phyloP scores from a whole-genome alignment of 2,113 vertebrate species.

The Rhodinocichla rosea region DNA sequence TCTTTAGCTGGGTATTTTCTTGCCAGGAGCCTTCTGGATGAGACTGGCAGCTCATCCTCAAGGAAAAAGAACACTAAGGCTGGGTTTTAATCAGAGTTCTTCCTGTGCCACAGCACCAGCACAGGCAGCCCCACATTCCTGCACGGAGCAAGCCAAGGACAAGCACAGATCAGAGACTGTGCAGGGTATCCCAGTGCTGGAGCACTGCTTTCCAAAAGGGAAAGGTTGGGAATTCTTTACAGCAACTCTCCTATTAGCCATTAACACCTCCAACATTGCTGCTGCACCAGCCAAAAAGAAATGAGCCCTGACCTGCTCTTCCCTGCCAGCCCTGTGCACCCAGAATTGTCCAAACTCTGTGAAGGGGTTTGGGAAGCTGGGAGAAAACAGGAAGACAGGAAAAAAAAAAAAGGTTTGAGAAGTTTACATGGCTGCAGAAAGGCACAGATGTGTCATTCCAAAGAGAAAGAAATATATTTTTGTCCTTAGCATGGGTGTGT shows the following conservation, averaged over 20 bases:
- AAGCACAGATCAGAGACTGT: fast-evolving
- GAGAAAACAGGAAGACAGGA: neutral
- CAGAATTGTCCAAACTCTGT: neutral
- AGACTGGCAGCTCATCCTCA: neutral
- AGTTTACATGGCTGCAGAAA: neutral
- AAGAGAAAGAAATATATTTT: neutral
- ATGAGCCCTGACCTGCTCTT: neutral
- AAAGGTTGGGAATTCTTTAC: neutral
- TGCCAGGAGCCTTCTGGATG: neutral
- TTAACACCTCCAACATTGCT: neutral
- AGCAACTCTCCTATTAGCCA: neutral
- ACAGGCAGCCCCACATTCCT: neutral
- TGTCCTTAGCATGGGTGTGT: neutral
- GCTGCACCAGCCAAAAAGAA: neutral
- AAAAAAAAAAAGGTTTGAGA: neutral
- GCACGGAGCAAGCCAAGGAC: neutral
- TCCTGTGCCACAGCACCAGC: neutral
- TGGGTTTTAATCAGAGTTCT: neutral
- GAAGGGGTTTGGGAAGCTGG: neutral
- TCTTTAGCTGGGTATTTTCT: neutral
- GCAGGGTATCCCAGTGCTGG: neutral
- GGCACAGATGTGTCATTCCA: neutral
- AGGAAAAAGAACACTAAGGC: neutral
- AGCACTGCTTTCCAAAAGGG: neutral
- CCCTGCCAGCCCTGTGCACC: neutral